Percentiles rank a stretch among this genome's conserved stretches.
phyloP scores from a whole-genome alignment of 2,888 invertebrate species.

The Aphidoletes aphidimyza region DNA sequence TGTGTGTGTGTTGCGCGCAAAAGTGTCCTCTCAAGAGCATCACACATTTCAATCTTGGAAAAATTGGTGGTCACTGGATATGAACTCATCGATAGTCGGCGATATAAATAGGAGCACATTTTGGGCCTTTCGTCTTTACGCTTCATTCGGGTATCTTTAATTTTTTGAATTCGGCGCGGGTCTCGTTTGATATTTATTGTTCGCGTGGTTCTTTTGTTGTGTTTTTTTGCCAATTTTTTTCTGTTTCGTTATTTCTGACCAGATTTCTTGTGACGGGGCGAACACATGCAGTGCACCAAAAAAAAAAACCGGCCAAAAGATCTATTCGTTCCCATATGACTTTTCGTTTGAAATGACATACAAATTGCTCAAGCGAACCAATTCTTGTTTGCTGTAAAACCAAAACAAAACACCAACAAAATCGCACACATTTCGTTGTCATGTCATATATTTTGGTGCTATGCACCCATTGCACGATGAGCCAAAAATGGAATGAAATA shows the following conservation, averaged over 20 bases:
- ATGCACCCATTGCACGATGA: conserved; percentile 51
- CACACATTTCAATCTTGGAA: no score
- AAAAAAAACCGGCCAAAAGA: no score
- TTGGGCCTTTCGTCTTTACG: no score
- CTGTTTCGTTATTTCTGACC: background rate
- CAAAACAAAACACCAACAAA: background rate
- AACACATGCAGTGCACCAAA: conserved; percentile 33
- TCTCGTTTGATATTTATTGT: background rate
- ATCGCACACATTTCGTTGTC: background rate
- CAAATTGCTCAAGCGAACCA: background rate
- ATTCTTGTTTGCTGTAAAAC: background rate
- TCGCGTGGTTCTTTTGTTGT: background rate
- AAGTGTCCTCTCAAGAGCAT: no score
- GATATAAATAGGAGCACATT: background rate
- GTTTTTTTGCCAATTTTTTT: background rate
- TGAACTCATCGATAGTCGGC: no score
- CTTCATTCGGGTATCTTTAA: no score
- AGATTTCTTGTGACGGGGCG: background rate
- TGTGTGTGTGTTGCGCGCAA: no score
- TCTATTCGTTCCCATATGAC: background rate
- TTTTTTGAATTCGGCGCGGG: no score
- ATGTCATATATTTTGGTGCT: background rate
- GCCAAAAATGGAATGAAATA: conserved; percentile 30
- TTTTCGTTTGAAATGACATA: conserved; percentile 32
- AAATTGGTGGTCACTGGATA: no score